Base-by-base conservation (phyloP, 2,797 vertebrate genomes). In the Enteromius treurensis region DNA sequence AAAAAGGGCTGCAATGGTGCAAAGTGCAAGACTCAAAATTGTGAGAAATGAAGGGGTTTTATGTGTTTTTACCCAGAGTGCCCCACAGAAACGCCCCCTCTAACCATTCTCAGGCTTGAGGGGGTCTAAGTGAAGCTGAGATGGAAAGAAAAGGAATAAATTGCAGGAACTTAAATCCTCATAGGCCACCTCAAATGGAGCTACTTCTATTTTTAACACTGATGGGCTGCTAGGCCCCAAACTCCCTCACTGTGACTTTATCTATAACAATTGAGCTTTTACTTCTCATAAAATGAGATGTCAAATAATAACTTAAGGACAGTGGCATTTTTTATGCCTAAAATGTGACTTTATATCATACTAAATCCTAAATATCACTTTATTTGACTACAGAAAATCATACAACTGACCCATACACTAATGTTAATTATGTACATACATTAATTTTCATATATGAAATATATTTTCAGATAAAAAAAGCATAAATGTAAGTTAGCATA, bases 1-100 rank as follows among this genome's bases (percentile, higher is more conserved):
- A 88, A 91, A 91, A 88, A 92, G 88, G 84, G 60, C 87, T 37
- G 88, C 89, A 90, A 90, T 88, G 86, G 85, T 89, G 87, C 87
- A 90, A 83, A 79, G 71, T 70, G 84, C 74, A 55, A 71, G 80
- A 53, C 65, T 53, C 26, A 51, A 58, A 81, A 69, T 83, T 85
- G 74, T 62, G 37, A 73, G 26, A 37, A 49, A 82, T 81, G 53
- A 34, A 17, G 37, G 67, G 49, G 26, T 79, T 73, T 68, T 65
- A 58, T 67, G 62, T 65, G 21, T 65, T 76, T 80, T 79, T 71
- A 58, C 58, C 69, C 17, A 26, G 21, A 78, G 58, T 42, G 26
- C 23, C 34, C 19, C 53, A 71, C 17, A 78, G 45, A 58, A 55
- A 71, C 15, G 49, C 15, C 77, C 9, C 47, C 78, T 79, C 19